Evolutionary conservation across 1,140 invertebrate species (phyloP).

Genomic region (Aporrectodea caliginosa): DNA sequence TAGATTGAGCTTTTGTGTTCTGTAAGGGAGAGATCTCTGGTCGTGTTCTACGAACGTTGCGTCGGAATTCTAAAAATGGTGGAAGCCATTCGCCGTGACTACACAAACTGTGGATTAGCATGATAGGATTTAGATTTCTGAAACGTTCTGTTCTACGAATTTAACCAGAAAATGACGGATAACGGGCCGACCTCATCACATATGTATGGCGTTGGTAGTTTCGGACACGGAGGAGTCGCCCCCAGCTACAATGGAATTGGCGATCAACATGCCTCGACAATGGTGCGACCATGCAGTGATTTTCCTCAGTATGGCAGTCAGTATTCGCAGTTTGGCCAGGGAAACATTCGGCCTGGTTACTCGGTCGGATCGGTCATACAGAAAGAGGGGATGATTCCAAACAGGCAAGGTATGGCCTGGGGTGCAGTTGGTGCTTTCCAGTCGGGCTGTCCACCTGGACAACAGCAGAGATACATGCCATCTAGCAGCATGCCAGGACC

Average conservation of each 20-base stretch:
- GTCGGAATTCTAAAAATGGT: not conserved
- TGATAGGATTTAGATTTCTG: not conserved
- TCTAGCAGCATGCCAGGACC: not conserved
- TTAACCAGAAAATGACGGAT: not conserved
- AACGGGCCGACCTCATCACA: not conserved
- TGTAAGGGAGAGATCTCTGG: not conserved
- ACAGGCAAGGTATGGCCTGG: not conserved
- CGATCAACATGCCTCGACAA: too few species aligned
- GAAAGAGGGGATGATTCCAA: not conserved
- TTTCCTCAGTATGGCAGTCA: not conserved
- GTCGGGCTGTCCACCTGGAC: not conserved
- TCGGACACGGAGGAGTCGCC: not conserved
- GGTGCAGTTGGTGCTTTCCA: not conserved
- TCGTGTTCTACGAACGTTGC: not conserved
- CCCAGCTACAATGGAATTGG: not conserved
- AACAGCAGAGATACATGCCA: not conserved
- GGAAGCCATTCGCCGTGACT: not conserved
- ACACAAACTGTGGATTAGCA: not conserved
- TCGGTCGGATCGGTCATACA: not conserved
- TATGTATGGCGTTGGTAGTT: not conserved
- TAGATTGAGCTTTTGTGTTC: not conserved
- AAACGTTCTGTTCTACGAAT: not conserved
- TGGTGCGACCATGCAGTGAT: not conserved
- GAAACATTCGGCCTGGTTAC: not conserved
- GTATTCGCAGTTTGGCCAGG: not conserved